A percentile compares a stretch with the other conserved stretches of the same genome.
phyloP scores from a whole-genome alignment of 2,113 vertebrate genomes.

The Potamarius usumacintae region DNA sequence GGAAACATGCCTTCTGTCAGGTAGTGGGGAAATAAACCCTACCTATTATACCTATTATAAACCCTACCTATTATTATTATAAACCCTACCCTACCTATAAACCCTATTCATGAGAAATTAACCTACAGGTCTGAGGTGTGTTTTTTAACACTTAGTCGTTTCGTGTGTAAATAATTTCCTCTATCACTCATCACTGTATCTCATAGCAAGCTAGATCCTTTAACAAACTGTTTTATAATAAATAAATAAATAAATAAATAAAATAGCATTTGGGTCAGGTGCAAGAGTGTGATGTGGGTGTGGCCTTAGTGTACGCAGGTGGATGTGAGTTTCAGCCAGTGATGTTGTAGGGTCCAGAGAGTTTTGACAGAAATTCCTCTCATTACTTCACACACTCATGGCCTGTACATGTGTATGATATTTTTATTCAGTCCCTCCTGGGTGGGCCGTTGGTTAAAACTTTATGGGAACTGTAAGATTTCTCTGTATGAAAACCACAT shows the following conservation, averaged over 20 bases:
- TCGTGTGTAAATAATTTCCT: background rate
- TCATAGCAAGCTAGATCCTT: too few species aligned
- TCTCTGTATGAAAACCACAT: slow-evolving; percentile 7
- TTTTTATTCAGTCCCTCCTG: background rate
- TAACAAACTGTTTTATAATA: too few species aligned
- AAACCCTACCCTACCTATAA: too few species aligned
- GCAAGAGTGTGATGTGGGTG: background rate
- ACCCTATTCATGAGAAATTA: background rate
- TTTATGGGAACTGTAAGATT: slow-evolving; percentile 6
- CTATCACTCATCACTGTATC: background rate
- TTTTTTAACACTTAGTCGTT: background rate
- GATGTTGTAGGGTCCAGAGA: background rate
- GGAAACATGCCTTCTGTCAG: background rate
- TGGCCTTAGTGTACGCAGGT: background rate
- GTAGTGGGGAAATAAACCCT: background rate
- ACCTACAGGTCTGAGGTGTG: background rate
- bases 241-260: background rate
- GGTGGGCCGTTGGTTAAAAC: background rate
- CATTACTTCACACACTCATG: background rate
- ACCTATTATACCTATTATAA: too few species aligned
- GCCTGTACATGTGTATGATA: background rate
- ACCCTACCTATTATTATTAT: too few species aligned
- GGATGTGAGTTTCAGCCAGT: background rate
- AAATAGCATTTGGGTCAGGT: background rate
- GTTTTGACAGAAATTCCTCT: too few species aligned